A percentile compares a stretch with the other conserved stretches of the same genome.
These are phyloP conservation scores for Dipus sagitta DNA, from an alignment of 2,797 vertebrate genomes.

Conservation along the genomic window DNA sequence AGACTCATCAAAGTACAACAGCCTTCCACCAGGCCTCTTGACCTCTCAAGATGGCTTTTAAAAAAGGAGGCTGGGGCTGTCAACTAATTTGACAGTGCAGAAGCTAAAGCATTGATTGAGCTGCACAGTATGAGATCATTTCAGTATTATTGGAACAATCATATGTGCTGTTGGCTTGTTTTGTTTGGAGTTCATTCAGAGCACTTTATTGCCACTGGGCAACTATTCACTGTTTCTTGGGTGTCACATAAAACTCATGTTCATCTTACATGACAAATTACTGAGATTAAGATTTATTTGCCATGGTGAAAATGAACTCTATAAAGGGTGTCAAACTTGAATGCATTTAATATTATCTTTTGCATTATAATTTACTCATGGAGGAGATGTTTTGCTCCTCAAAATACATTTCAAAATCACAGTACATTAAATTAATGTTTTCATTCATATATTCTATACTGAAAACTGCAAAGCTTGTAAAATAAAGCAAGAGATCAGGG, in stretches of 20 bases:
- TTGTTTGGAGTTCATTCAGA: not conserved
- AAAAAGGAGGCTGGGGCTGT: not conserved
- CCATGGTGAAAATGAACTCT: not conserved
- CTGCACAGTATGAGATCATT: not conserved
- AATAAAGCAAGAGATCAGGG: not conserved
- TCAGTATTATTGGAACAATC: constrained; percentile 57
- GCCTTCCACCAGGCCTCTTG: fast-evolving
- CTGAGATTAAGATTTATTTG: not conserved
- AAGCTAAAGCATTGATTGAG: constrained; percentile 26
- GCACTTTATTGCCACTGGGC: not conserved
- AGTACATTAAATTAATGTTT: not conserved
- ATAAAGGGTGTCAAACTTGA: not conserved
- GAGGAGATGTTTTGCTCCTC: not conserved
- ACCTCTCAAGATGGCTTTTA: constrained; percentile 1
- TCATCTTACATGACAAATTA: constrained; percentile 14
- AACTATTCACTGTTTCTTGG: not conserved
- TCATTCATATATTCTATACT: not conserved
- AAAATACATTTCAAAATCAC: not conserved
- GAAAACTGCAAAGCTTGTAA: not conserved
- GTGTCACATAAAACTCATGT: constrained; percentile 20
- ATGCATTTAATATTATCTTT: not conserved
- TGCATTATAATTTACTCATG: not conserved
- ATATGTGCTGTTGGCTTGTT: not conserved
- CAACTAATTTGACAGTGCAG: constrained; percentile 33
- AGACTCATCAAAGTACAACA: not conserved